Conservation (phyloP, 2,113 vertebrate species). For the Atrichornis clamosus region DNA sequence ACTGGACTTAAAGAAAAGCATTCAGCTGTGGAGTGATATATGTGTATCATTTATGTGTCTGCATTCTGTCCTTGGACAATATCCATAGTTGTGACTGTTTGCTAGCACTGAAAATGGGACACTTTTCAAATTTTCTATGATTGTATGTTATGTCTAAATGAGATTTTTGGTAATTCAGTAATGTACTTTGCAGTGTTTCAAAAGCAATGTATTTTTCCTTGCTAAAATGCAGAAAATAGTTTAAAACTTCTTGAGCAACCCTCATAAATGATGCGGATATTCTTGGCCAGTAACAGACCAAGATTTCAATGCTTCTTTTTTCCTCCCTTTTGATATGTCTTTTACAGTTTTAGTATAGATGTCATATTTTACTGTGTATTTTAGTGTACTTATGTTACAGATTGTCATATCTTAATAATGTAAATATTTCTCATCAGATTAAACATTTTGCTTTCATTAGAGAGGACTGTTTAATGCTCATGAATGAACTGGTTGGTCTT, state of each 20-base stretch:
- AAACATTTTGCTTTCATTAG: background rate
- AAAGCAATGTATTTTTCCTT: background rate
- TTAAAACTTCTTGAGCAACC: background rate
- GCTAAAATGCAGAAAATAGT: background rate
- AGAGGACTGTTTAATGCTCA: background rate
- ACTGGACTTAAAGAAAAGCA: background rate
- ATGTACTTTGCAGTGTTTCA: background rate
- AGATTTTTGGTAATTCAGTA: background rate
- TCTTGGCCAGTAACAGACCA: background rate
- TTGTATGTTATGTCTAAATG: background rate
- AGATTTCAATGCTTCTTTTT: background rate
- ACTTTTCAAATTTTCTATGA: background rate
- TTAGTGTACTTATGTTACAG: background rate
- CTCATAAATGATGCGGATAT: background rate
- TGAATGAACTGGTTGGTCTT: background rate
- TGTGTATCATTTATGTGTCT: background rate
- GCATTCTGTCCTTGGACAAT: background rate
- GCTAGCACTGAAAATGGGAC: background rate
- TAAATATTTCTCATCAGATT: background rate
- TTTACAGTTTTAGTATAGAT: background rate
- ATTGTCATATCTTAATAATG: background rate
- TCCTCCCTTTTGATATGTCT: background rate
- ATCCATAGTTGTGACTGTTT: background rate
- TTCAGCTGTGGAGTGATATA: accelerated
- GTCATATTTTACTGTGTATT: background rate